Percentiles rank a stretch among this genome's conserved stretches.
These are phyloP conservation scores for Dysmachus trigonus DNA, from an alignment of 2,888 invertebrate species.

Conservation along the genomic window DNA sequence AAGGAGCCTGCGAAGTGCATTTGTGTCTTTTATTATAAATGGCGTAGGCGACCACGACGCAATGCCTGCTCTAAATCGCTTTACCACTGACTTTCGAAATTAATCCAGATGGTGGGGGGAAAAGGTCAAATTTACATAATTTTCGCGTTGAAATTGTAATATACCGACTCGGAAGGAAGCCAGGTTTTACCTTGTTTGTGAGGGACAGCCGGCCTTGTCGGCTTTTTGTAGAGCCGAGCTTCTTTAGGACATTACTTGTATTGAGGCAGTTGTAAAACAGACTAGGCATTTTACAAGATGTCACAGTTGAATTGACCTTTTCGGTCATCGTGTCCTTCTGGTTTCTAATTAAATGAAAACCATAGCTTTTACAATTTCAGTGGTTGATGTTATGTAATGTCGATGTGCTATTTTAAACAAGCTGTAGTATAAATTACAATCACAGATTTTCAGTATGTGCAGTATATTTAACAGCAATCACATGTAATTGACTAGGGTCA, in stretches of 20 bases:
- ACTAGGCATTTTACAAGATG: background rate
- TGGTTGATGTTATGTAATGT: no score
- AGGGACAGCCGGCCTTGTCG: background rate
- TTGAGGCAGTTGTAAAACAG: background rate
- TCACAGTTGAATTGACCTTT: background rate
- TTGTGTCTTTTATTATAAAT: background rate
- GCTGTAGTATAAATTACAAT: no score
- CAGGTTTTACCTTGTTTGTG: background rate
- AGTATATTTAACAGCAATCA: no score
- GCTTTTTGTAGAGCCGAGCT: background rate
- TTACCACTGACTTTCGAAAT: background rate
- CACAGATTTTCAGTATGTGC: no score
- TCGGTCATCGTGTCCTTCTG: background rate
- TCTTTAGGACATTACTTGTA: background rate
- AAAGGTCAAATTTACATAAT: slow-evolving; percentile 20
- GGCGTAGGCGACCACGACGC: background rate
- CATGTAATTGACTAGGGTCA: no score
- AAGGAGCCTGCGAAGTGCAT: background rate
- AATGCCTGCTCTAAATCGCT: background rate
- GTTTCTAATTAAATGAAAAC: background rate
- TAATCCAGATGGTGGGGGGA: background rate
- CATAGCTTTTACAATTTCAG: no score
- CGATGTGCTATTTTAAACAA: no score
- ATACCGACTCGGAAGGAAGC: background rate
- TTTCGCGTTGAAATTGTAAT: slow-evolving; percentile 16